These are phyloP conservation scores for Phalacrocorax aristotelis DNA, from an alignment of 2,113 vertebrate species.

Conservation along the genomic window DNA sequence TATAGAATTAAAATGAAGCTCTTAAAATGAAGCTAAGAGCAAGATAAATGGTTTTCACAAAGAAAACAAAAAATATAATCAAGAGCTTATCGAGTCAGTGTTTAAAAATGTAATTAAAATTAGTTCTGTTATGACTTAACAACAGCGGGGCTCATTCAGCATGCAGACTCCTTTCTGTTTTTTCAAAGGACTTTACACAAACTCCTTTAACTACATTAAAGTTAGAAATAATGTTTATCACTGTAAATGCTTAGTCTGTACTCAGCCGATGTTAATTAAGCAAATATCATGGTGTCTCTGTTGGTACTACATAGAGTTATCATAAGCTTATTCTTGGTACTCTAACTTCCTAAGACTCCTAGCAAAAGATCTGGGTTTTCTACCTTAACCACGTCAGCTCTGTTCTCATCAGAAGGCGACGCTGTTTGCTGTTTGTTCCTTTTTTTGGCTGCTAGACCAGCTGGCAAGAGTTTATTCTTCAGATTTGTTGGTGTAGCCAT, in stretches of 20 bases:
- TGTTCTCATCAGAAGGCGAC: not conserved
- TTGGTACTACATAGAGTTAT: not conserved
- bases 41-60: not conserved
- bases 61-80: not conserved
- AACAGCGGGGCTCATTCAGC: not conserved
- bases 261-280: not conserved
- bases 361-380: not conserved
- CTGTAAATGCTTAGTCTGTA: not conserved
- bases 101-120: not conserved
- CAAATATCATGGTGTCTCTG: not conserved
- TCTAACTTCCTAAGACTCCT: not conserved
- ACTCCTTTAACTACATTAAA: not conserved
- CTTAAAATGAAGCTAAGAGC: not conserved
- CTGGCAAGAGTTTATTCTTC: conserved; percentile 24
- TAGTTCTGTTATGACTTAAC: not conserved
- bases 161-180: not conserved
- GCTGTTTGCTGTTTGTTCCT: not conserved
- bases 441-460: not conserved
- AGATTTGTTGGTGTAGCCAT: conserved; percentile 10
- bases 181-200: not conserved
- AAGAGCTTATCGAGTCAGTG: not conserved
- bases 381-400: not conserved
- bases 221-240: not conserved
- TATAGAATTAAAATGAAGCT: not conserved
- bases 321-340: not conserved